Conservation (phyloP, 92 coral and sea anemone species). For the Palythoa caribaeorum region DNA sequence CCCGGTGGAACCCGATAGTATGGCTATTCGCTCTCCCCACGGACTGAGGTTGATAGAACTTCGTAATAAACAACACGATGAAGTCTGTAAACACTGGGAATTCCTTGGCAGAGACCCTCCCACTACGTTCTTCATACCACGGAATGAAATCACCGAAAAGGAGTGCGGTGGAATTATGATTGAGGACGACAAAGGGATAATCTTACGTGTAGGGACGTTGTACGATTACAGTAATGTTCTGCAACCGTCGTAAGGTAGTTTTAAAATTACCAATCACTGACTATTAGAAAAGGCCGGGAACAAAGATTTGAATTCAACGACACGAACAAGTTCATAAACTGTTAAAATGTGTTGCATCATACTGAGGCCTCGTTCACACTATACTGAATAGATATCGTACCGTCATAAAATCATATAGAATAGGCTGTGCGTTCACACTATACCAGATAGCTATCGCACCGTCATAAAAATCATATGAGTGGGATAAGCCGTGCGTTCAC, state of each 20-base stretch:
- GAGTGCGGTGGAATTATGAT: constrained; percentile 68
- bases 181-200: constrained; percentile 80
- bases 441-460: no score
- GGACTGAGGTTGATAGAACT: constrained; percentile 89
- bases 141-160: constrained; percentile 61
- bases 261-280: no score
- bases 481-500: no score
- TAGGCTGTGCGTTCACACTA: no score
- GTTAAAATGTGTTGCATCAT: no score
- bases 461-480: no score
- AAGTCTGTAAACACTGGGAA: constrained; percentile 90
- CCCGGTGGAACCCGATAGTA: constrained; percentile 42
- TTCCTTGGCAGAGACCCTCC: constrained; percentile 81
- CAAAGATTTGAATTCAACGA: no score
- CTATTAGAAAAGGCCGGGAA: no score
- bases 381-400: no score
- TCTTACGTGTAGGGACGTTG: constrained; percentile 63
- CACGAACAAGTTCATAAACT: no score
- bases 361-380: no score
- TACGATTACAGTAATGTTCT: constrained; percentile 62
- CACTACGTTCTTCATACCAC: constrained; percentile 62
- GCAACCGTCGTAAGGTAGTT: neutral
- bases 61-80: constrained; percentile 80
- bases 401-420: no score
- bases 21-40: constrained; percentile 68